Conservation (phyloP, 2,797 vertebrate genomes). For the Pygocentrus nattereri region DNA sequence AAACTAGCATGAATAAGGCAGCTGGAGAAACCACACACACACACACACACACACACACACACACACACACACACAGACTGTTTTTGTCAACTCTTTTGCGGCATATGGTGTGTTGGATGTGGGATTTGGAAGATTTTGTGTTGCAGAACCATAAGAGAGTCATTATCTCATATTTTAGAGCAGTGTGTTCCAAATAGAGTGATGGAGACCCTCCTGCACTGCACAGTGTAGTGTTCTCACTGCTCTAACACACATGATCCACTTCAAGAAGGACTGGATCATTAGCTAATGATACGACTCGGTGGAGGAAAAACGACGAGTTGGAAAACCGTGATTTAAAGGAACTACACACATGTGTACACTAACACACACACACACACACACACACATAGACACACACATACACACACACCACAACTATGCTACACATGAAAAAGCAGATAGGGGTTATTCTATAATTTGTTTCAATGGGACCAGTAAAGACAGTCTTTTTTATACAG, state of each 20-base stretch:
- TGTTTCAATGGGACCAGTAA: constrained; percentile 50
- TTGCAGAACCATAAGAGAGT: constrained; percentile 20
- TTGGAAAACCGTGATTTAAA: no score
- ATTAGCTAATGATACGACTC: not conserved
- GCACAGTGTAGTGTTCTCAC: not conserved
- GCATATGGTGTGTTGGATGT: constrained; percentile 31
- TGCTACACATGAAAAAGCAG: not conserved
- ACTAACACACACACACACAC: not conserved
- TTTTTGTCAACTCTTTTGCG: not conserved
- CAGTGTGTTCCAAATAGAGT: not conserved
- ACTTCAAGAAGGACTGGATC: not conserved
- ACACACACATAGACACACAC: constrained; percentile 15
- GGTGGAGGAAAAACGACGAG: no score
- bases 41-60: constrained; percentile 8
- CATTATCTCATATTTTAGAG: constrained; percentile 15
- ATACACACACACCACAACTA: not conserved
- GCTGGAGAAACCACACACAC: not conserved
- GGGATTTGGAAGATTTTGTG: constrained; percentile 5
- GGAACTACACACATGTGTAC: no score
- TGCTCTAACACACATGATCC: not conserved
- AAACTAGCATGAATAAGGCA: constrained; percentile 1
- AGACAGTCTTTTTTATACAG: constrained; percentile 4
- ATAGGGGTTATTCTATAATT: constrained; percentile 32
- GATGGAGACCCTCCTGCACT: not conserved
- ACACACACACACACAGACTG: not conserved